Evolutionary conservation across 2,797 vertebrate species (phyloP), one percentile per base, ranked within the genome.

Genomic region (Pseudopleuronectes americanus): DNA sequence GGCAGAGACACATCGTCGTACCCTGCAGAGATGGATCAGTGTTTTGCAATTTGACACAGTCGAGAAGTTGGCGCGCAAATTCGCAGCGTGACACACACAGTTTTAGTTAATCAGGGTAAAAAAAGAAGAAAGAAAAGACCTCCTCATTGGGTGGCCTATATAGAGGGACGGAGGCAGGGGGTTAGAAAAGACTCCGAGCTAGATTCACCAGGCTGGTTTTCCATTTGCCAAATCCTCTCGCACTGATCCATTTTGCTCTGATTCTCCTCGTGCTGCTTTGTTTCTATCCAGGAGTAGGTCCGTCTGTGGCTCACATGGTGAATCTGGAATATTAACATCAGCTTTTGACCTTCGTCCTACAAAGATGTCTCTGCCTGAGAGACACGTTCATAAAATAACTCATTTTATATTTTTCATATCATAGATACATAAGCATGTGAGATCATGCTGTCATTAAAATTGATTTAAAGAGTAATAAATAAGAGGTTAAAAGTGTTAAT

Each of bases 241-340:
- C 68, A 76, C 56, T 73, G 79, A 88, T 84, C 71, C 67, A 76
- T 84, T 90, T 79, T 79, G 69, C 75, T 79, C 71, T 84, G 73
- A 86, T 80, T 88, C 86, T 75, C 51, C 60, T 76, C 70, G 65
- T 12, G 68, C 60, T 12, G 68, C 60, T 74, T 71, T 81, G 81
- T 88, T 83, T 79, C 74, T 43, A 74, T 63, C 52, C 22, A 57
- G 58, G 48, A 58, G 53, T 61, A 33, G 38, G 26, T 23, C 5
- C 17, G 0, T 68, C 43, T 22, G 45, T 57, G 61, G 64, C 74
- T 68, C 72, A 85, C 33, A 70, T 16, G 7, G 43, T 13, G 57
- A 7, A 51, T 58, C 31, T 52, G 52, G 38, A 71, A 77, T 57
- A 71, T 76, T 17, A 64, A 70, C 41, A 22, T 26, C 21, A 69